Evolutionary conservation across 2,888 invertebrate genomes (phyloP), one percentile per base, ranked within the genome.

Genomic region (Acleris cristana): DNA sequence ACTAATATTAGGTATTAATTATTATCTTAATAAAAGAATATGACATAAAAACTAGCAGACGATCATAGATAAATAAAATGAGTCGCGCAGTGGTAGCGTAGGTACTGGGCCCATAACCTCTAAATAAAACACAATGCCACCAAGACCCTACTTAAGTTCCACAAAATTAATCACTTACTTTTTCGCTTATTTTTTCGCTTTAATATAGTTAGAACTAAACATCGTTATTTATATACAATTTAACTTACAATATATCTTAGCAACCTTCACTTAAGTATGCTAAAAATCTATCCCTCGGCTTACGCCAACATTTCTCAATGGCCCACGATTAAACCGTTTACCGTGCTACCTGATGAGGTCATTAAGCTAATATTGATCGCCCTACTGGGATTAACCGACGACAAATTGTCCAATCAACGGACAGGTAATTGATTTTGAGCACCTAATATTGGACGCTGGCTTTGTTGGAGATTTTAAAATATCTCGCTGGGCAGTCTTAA

Each of bases 401-500:
- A 93, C 93, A 94, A 93, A 94, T 94, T 93, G 93, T 89, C 87
- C 90, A 90, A 93, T 93, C 93, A 89, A 84, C 86, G 88, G 84
- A 85, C 88, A 90, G 90, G 90, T 94, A 94, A 94, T 94, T 93
- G 94, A 93, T 94, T 93, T 85, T 84, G 85, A 90, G 85, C 88
- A 89, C 88, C 87, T 84, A 78, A 74, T 73, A 73, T 77, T 69
- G 81, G 83, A 81, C 83, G 74, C 74, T 72, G 79, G 81, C 80
- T 79, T 80, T 68, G 69, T 71, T 72, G 71, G 71, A 71, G 76
- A 40, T 40, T 40, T 40, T 40, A 40, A 40, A 40, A 40, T 40
- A 14, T 40, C 40, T 14, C 40, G 14, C 14, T 14, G 5, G 34
- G 12, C 34, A 34, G 34, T 14, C 34, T 34, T 34, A 10, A 34